Evolutionary conservation across 2,888 invertebrate species (phyloP).

Genomic region (Peribatodes rhomboidaria): DNA sequence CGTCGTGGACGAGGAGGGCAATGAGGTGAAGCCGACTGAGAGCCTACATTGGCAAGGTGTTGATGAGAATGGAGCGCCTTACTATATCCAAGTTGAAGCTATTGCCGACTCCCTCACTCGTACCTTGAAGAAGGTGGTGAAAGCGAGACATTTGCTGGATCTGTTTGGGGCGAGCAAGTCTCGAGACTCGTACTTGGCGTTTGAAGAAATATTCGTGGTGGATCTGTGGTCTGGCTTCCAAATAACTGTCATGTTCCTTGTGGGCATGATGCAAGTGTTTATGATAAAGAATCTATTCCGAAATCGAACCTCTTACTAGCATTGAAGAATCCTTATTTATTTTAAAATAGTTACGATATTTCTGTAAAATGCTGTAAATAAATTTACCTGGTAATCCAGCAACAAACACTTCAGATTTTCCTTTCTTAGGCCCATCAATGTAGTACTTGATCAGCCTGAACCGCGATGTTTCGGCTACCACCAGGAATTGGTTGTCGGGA

Average conservation of each 20-base stretch:
- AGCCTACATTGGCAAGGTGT: slow-evolving; percentile 71
- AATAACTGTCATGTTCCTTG: slow-evolving; percentile 90
- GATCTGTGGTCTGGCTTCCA: slow-evolving; percentile 93
- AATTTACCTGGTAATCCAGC: slow-evolving; percentile 91
- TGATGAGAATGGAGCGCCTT: slow-evolving; percentile 61
- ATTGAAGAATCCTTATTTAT: not conserved
- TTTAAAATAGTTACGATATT: not conserved
- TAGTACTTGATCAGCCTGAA: slow-evolving; percentile 92
- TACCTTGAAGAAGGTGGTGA: slow-evolving; percentile 87
- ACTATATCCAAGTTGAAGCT: slow-evolving; percentile 78
- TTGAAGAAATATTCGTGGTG: slow-evolving; percentile 92
- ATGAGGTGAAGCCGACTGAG: slow-evolving; percentile 67
- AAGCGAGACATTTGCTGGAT: slow-evolving; percentile 89
- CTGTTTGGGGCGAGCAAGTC: slow-evolving; percentile 91
- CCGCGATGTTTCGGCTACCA: slow-evolving; percentile 91
- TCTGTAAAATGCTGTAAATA: slow-evolving; percentile 7
- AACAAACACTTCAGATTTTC: slow-evolving; percentile 92
- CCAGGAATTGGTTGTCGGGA: slow-evolving; percentile 92
- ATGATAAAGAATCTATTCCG: slow-evolving; percentile 89
- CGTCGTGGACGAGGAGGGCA: slow-evolving; percentile 51
- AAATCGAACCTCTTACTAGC: slow-evolving; percentile 17
- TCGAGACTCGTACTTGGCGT: slow-evolving; percentile 93
- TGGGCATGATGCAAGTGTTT: slow-evolving; percentile 91
- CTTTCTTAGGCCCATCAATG: slow-evolving; percentile 93
- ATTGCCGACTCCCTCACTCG: slow-evolving; percentile 88